A percentile compares a stretch with the other conserved stretches of the same genome.
Evolutionary conservation across 1,140 invertebrate species (phyloP).

Genomic region (Drosophila lacteicornis): DNA sequence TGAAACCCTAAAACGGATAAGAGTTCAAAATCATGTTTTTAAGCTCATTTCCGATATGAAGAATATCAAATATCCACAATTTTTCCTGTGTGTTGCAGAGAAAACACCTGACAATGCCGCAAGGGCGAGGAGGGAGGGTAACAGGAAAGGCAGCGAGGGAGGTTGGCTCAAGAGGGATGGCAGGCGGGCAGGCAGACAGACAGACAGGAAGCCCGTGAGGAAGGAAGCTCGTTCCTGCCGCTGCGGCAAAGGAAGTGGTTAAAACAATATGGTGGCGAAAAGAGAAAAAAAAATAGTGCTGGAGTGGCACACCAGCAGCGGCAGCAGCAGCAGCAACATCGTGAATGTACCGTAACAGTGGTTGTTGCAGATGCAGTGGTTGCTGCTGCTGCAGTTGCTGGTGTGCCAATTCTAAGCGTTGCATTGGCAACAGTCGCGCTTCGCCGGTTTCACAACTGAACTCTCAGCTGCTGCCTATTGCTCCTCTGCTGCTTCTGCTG

Average conservation of each 20-base stretch:
- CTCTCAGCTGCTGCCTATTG: slow-evolving; percentile 46
- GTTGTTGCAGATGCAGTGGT: slow-evolving; percentile 39
- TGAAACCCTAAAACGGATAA: not conserved
- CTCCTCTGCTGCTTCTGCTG: slow-evolving; percentile 35
- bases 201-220: slow-evolving; percentile 55
- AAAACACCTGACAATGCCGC: slow-evolving; percentile 52
- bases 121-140: slow-evolving; percentile 12
- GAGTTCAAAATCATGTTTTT: not conserved
- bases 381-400: slow-evolving; percentile 56
- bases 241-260: slow-evolving; percentile 77
- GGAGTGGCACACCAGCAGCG: slow-evolving; percentile 40
- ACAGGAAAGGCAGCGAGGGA: slow-evolving; percentile 5
- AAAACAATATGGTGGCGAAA: slow-evolving; percentile 55
- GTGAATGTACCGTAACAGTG: slow-evolving; percentile 74
- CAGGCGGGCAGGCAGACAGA: slow-evolving; percentile 17
- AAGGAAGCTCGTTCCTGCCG: slow-evolving; percentile 51
- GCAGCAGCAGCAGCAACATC: slow-evolving; percentile 26
- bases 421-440: slow-evolving; percentile 82
- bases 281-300: slow-evolving; percentile 26
- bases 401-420: slow-evolving; percentile 81
- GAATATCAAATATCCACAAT: not conserved
- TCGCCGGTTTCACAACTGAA: slow-evolving; percentile 79
- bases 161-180: slow-evolving; percentile 32
- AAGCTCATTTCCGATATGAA: not conserved
- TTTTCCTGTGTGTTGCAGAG: slow-evolving; percentile 19